phyloP scores from a whole-genome alignment of 2,888 invertebrate genomes.

The Diplazon laetatorius region DNA sequence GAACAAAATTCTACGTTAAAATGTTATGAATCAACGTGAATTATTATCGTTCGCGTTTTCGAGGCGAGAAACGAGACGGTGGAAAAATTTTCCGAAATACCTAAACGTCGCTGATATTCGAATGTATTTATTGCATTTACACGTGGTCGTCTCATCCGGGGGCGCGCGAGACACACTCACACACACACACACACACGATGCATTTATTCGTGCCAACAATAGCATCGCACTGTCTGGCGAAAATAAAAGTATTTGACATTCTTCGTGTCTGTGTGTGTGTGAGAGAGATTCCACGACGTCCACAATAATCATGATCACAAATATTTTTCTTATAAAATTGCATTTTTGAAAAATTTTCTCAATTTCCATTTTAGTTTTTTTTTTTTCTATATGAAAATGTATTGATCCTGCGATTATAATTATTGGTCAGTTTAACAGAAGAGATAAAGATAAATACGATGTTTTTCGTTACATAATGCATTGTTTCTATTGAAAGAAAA shows the following conservation, averaged over 20 bases:
- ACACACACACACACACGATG: constrained; percentile 41
- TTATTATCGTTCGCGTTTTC: constrained; percentile 29
- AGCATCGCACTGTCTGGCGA: constrained; percentile 52
- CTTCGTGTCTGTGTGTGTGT: too few relatives aligned
- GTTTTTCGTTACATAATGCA: neutral
- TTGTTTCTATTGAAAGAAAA: too few relatives aligned
- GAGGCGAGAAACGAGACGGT: neutral
- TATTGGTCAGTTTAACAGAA: neutral
- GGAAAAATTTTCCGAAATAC: constrained; percentile 23
- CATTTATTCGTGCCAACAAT: constrained; percentile 58
- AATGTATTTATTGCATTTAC: constrained; percentile 9
- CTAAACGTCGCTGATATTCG: constrained; percentile 26
- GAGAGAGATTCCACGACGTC: too few relatives aligned
- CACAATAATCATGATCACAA: neutral
- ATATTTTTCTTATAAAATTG: neutral
- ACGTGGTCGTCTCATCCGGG: constrained; percentile 47
- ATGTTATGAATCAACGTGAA: constrained; percentile 5
- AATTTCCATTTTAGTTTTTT: neutral
- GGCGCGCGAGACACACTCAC: too few relatives aligned
- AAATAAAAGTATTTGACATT: constrained; percentile 37
- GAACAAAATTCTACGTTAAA: too few relatives aligned
- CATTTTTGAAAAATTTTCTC: neutral
- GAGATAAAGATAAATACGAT: neutral
- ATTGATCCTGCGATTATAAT: neutral
- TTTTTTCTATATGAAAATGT: neutral